These are phyloP conservation scores for Myotis brandtii DNA, from an alignment of 2,113 vertebrate genomes.

Conservation along the genomic window DNA sequence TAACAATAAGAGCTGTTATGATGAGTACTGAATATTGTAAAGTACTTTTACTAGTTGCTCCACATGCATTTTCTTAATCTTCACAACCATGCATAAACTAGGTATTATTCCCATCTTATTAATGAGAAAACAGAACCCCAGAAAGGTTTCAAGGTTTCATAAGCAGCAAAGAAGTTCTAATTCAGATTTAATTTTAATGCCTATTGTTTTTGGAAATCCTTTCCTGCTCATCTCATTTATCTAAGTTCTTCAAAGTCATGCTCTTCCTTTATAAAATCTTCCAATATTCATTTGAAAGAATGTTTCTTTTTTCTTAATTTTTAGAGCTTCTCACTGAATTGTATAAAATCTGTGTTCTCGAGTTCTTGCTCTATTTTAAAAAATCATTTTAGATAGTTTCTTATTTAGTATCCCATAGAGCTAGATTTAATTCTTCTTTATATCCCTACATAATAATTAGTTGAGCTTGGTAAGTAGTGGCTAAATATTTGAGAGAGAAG, in stretches of 20 bases:
- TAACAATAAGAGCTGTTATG: neutral
- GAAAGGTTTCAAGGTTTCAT: neutral
- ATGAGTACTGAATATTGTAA: neutral
- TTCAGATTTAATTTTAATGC: neutral
- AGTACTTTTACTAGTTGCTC: neutral
- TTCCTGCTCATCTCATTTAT: neutral
- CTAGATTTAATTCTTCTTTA: constrained; percentile 1
- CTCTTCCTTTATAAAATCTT: constrained; percentile 14
- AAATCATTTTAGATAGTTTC: constrained; percentile 7
- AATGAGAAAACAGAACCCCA: neutral
- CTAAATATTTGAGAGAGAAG: neutral
- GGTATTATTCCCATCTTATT: neutral
- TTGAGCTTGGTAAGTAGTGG: neutral
- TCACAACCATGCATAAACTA: neutral
- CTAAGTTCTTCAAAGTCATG: neutral
- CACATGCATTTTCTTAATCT: neutral
- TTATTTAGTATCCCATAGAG: neutral
- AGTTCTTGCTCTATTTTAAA: neutral
- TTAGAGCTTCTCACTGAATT: neutral
- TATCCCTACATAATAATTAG: neutral
- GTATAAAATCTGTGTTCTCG: neutral
- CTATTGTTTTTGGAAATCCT: neutral
- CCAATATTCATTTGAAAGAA: neutral
- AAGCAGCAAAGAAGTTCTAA: neutral
- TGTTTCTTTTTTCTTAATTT: neutral